Conservation (phyloP, 2,797 vertebrate genomes). For the Thripadectes ignobilis region DNA sequence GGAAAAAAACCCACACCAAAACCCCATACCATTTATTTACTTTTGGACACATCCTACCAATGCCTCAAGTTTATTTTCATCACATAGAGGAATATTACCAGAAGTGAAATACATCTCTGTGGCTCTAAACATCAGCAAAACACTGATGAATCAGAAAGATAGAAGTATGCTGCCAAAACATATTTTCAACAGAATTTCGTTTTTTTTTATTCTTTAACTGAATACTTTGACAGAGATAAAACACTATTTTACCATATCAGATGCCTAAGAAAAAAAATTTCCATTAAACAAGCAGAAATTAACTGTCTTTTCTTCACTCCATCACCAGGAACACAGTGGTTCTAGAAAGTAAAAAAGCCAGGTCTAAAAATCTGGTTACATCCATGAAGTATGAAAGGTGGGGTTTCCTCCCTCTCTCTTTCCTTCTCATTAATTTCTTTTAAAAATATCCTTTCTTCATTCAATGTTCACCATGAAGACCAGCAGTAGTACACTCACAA, state of each 20-base stretch:
- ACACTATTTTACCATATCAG: not conserved
- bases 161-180: not conserved
- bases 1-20: not conserved
- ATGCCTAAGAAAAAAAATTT: not conserved
- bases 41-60: not conserved
- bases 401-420: not conserved
- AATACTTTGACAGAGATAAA: not conserved
- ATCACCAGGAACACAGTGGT: not conserved
- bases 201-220: not conserved
- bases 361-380: not conserved
- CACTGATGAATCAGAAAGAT: not conserved
- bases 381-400: not conserved
- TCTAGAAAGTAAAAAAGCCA: not conserved
- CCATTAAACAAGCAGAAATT: not conserved
- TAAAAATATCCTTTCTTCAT: not conserved
- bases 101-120: not conserved
- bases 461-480: not conserved
- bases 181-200: not conserved
- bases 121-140: constrained; percentile 23
- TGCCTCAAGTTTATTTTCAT: not conserved
- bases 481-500: not conserved
- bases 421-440: not conserved
- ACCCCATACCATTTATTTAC: not conserved
- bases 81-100: not conserved
- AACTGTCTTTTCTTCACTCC: not conserved